These are phyloP conservation scores for Bemisia tabaci DNA, from an alignment of 1,140 invertebrate species.

Conservation along the genomic window DNA sequence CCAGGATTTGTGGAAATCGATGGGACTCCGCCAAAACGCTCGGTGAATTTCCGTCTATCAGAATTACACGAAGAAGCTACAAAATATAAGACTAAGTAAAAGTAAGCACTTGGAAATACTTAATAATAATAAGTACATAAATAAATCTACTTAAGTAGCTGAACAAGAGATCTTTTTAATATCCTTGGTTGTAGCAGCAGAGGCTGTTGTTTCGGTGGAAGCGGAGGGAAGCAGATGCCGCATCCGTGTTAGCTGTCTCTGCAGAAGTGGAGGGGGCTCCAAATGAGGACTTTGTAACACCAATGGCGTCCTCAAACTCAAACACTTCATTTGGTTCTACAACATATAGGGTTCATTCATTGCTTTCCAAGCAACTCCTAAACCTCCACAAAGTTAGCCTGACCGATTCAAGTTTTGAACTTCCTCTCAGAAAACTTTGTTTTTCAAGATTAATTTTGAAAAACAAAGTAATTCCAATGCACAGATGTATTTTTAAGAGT, in stretches of 20 bases:
- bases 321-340: not conserved
- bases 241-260: too few relatives aligned
- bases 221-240: too few relatives aligned
- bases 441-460: not conserved
- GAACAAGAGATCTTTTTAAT: not conserved
- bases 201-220: not conserved
- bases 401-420: not conserved
- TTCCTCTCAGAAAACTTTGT: not conserved
- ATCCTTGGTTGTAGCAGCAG: not conserved
- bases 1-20: not conserved
- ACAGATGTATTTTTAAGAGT: not conserved
- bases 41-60: not conserved
- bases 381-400: not conserved
- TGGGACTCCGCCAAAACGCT: not conserved
- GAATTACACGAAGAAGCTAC: not conserved
- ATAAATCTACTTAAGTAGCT: too few relatives aligned
- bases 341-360: not conserved
- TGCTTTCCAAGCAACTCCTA: not conserved
- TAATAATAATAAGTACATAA: too few relatives aligned
- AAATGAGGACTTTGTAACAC: too few relatives aligned
- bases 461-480: not conserved
- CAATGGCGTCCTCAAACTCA: not conserved
- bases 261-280: too few relatives aligned
- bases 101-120: not conserved
- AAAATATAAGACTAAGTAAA: not conserved